Evolutionary conservation across 2,113 vertebrate species (phyloP).

Genomic region (Brachyhypopomus occidentalis): DNA sequence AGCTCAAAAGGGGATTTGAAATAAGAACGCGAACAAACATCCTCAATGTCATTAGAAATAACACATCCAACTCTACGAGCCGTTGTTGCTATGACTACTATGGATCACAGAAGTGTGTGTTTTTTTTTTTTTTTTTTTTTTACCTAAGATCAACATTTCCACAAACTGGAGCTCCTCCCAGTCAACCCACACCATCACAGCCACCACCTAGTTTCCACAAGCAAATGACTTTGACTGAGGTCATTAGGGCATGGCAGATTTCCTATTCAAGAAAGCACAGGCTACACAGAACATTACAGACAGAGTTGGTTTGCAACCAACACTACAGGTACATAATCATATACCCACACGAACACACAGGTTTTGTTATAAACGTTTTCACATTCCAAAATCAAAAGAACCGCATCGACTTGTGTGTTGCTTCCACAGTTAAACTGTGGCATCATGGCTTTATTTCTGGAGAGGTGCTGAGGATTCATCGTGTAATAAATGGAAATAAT

Average conservation of each 20-base stretch:
- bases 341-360: not conserved
- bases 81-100: not conserved
- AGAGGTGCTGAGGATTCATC: not conserved
- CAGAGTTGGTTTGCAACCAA: not conserved
- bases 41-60: not conserved
- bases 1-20: not conserved
- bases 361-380: not conserved
- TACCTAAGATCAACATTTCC: not conserved
- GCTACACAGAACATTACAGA: not conserved
- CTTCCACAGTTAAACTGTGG: not conserved
- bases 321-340: not conserved
- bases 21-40: not conserved
- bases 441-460: not conserved
- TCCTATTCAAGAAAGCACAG: not conserved
- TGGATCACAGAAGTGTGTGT: not conserved
- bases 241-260: conserved; percentile 8
- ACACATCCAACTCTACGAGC: not conserved
- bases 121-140: too few species aligned
- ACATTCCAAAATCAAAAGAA: not conserved
- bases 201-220: not conserved
- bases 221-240: conserved; percentile 18
- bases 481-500: not conserved
- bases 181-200: not conserved
- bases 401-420: not conserved
- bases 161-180: not conserved